Evolutionary conservation across 2,888 invertebrate species (phyloP).

Genomic region (Gandaritis pyraliata): DNA sequence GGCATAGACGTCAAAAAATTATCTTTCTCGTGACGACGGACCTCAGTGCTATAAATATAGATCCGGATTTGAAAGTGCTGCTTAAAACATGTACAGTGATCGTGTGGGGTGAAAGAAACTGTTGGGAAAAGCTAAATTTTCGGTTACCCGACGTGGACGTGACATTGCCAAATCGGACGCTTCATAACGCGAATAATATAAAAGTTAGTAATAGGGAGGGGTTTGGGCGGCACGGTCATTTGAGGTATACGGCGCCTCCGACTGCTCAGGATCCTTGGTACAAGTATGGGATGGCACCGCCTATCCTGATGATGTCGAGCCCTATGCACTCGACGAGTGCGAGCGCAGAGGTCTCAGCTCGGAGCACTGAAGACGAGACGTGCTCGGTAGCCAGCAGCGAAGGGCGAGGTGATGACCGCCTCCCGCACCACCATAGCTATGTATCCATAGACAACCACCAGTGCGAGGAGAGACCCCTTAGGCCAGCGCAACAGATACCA

Average conservation of each 20-base stretch:
- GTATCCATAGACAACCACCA: constrained; percentile 82
- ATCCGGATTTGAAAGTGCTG: constrained; percentile 89
- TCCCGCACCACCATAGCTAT: constrained; percentile 85
- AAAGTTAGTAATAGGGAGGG: constrained; percentile 79
- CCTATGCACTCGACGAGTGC: constrained; percentile 85
- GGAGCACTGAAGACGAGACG: constrained; percentile 86
- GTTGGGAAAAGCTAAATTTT: constrained; percentile 94
- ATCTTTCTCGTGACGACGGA: constrained; percentile 83
- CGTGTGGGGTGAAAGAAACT: constrained; percentile 92
- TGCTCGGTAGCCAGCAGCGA: constrained; percentile 84
- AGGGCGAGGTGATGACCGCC: constrained; percentile 80
- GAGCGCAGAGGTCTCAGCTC: constrained; percentile 85
- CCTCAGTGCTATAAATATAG: constrained; percentile 86
- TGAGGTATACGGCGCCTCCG: constrained; percentile 81
- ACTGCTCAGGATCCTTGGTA: constrained; percentile 83
- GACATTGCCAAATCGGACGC: constrained; percentile 84
- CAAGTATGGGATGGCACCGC: constrained; percentile 80
- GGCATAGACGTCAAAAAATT: constrained; percentile 85
- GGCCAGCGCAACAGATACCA: constrained; percentile 79
- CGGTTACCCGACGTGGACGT: constrained; percentile 91
- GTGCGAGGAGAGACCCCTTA: constrained; percentile 78
- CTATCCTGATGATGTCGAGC: constrained; percentile 84
- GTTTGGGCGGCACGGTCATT: constrained; percentile 78
- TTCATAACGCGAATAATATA: constrained; percentile 79
- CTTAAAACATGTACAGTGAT: constrained; percentile 90